Evolutionary conservation across 2,113 vertebrate genomes (phyloP).

Genomic region (Cricetomys ansorgei): DNA sequence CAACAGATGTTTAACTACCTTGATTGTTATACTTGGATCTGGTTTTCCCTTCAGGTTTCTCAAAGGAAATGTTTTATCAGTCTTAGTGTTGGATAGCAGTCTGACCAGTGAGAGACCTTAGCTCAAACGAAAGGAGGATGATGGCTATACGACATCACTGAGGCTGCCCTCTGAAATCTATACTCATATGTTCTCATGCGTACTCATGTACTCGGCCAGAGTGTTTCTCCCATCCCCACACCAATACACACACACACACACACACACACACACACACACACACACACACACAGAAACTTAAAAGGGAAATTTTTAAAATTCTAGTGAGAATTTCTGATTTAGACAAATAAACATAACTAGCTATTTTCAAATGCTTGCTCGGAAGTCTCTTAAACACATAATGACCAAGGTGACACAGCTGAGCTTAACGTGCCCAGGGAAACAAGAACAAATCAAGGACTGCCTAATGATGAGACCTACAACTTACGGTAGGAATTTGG

Average conservation of each 20-base stretch:
- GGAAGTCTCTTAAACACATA: not conserved
- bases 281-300: not conserved
- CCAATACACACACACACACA: not conserved
- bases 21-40: not conserved
- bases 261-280: not conserved
- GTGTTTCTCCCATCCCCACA: not conserved
- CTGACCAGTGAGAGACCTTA: not conserved
- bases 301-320: conserved; percentile 1
- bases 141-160: not conserved
- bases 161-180: not conserved
- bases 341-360: not conserved
- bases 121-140: not conserved
- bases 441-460: not conserved
- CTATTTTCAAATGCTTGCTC: not conserved
- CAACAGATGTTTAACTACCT: not conserved
- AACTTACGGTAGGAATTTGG: not conserved
- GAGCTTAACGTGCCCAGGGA: conserved; percentile 15
- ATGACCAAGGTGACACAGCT: not conserved
- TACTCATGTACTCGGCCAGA: not conserved
- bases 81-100: not conserved
- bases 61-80: not conserved
- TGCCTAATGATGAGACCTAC: not conserved
- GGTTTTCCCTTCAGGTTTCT: not conserved
- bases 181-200: not conserved
- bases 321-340: not conserved